Evolutionary conservation across 2,888 invertebrate species (phyloP).

Genomic region (Synanthedon myopaeformis): DNA sequence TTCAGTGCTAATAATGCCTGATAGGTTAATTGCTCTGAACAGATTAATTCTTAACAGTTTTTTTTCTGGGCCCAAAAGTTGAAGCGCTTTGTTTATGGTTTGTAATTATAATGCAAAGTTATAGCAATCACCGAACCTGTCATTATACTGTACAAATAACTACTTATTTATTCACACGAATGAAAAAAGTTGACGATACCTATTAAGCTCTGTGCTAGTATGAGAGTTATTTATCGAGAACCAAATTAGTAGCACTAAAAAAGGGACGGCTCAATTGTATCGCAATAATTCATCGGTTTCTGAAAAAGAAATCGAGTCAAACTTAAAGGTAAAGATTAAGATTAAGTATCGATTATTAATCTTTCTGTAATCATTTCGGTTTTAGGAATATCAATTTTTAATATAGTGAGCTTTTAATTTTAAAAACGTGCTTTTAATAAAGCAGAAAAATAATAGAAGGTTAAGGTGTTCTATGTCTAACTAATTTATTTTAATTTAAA

Average conservation of each 20-base stretch:
- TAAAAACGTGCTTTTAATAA: no score
- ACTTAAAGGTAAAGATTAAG: slow-evolving; percentile 46
- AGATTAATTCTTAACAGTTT: slow-evolving; percentile 64
- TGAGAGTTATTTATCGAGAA: slow-evolving; percentile 43
- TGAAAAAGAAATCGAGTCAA: slow-evolving; percentile 9
- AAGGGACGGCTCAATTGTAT: slow-evolving; percentile 28
- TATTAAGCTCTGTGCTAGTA: slow-evolving; percentile 19
- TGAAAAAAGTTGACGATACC: slow-evolving; percentile 36
- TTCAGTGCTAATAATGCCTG: slow-evolving; percentile 56
- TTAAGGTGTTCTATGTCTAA: no score
- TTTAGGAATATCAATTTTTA: no score
- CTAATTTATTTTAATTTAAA: no score
- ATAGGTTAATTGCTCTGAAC: slow-evolving; percentile 65
- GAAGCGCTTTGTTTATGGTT: slow-evolving; percentile 59
- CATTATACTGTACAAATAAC: slow-evolving; percentile 66
- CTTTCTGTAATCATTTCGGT: slow-evolving; percentile 16
- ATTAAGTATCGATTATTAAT: slow-evolving; percentile 43
- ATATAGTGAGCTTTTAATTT: no score
- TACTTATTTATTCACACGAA: slow-evolving; percentile 49
- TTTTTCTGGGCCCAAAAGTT: slow-evolving; percentile 36
- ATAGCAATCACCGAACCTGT: slow-evolving; percentile 60
- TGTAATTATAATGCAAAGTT: slow-evolving; percentile 59
- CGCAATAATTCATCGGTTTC: slow-evolving; percentile 39
- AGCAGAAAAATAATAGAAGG: no score
- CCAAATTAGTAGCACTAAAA: slow-evolving; percentile 35